Percentiles rank a stretch among this genome's conserved stretches.
Evolutionary conservation across 2,113 vertebrate species (phyloP).

Genomic region (Mungos mungo): DNA sequence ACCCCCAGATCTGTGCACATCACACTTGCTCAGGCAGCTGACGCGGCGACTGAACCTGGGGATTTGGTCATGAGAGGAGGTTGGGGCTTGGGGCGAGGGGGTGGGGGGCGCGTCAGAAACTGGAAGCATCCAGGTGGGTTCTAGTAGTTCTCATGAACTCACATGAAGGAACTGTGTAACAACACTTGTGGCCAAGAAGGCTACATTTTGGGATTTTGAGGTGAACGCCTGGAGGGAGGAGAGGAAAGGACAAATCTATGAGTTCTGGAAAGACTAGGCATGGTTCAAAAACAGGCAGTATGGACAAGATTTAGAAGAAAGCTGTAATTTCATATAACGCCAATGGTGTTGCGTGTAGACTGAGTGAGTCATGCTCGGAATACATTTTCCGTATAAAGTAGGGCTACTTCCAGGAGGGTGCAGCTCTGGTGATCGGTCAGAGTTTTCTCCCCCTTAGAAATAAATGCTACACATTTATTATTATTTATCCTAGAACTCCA

Average conservation of each 20-base stretch:
- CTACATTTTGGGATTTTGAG: neutral
- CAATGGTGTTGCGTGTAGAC: neutral
- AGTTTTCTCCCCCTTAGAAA: neutral
- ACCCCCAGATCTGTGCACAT: neutral
- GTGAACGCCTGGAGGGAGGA: neutral
- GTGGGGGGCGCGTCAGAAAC: neutral
- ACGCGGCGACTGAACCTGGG: accelerated
- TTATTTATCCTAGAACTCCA: neutral
- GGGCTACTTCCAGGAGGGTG: neutral
- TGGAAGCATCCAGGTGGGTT: neutral
- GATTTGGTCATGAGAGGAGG: neutral
- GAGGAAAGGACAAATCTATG: neutral
- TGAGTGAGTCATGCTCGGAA: neutral
- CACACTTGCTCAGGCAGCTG: neutral
- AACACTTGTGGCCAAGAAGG: neutral
- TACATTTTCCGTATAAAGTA: neutral
- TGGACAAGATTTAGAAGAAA: neutral
- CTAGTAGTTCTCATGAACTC: neutral
- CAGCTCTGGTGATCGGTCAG: neutral
- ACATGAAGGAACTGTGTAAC: neutral
- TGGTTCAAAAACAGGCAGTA: neutral
- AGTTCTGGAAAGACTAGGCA: neutral
- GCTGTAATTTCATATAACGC: neutral
- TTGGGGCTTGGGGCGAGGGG: accelerated
- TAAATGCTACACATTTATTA: neutral